Evolutionary conservation across 2,797 vertebrate species (phyloP), one percentile per base, ranked within the genome.

Genomic region (Pelobates cultripes): DNA sequence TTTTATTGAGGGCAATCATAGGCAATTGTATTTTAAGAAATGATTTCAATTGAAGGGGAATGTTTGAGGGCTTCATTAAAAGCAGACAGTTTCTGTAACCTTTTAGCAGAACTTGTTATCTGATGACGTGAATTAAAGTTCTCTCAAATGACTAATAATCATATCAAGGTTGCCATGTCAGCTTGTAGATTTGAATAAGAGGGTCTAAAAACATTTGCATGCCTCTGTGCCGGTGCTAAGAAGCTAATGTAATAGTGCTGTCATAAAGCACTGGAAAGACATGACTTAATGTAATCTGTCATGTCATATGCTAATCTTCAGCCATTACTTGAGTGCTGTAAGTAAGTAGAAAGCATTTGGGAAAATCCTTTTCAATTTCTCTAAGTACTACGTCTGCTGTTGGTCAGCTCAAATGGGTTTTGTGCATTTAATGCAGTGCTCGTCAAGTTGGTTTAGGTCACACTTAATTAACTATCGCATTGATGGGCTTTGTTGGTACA

Each of bases 251-350:
- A 92, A 94, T 92, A 91, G 92, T 86, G 91, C 94, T 93, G 95
- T 96, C 96, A 96, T 97, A 96, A 97, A 97, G 96, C 93, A 93
- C 92, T 86, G 91, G 91, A 90, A 96, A 95, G 95, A 96, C 95
- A 94, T 96, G 96, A 97, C 96, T 97, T 97, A 98, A 98, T 97
- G 97, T 98, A 97, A 98, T 98, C 96, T 97, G 97, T 97, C 97
- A 96, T 98, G 97, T 98, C 96, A 97, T 97, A 98, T 98, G 97
- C 96, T 98, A 98, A 99, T 99, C 96, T 98, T 95, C 94, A 95
- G 92, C 94, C 94, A 95, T 96, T 96, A 95, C 93, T 91, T 94
- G 94, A 96, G 95, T 95, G 92, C 94, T 92, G 93, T 95, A 92
- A 94, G 94, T 94, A 93, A 94, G 95, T 94, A 93, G 93, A 94